These are phyloP conservation scores for Centruroides vittatus DNA, from an alignment of 1,140 invertebrate species.

Conservation along the genomic window DNA sequence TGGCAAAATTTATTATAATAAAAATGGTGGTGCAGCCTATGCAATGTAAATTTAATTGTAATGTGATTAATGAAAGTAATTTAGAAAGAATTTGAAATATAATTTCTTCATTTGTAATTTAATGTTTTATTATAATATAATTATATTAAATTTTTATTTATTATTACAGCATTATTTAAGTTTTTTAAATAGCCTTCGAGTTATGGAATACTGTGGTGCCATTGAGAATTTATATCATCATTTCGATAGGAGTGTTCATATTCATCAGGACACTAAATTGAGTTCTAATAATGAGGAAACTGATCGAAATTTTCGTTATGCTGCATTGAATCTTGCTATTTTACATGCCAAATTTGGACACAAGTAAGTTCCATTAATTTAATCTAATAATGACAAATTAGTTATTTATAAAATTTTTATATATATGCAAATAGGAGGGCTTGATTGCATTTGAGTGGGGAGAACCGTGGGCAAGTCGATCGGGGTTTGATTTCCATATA, in stretches of 20 bases:
- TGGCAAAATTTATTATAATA: too few relatives aligned
- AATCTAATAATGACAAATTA: too few relatives aligned
- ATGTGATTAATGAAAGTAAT: too few relatives aligned
- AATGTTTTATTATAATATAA: too few relatives aligned
- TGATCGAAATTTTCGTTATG: slow-evolving; percentile 64
- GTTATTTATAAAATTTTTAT: too few relatives aligned
- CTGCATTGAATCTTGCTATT: slow-evolving; percentile 73
- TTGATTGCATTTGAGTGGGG: too few relatives aligned
- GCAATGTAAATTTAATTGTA: too few relatives aligned
- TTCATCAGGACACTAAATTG: slow-evolving; percentile 28
- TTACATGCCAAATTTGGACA: slow-evolving; percentile 74
- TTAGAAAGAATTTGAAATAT: too few relatives aligned
- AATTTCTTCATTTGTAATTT: too few relatives aligned
- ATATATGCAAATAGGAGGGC: too few relatives aligned
- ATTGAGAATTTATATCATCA: slow-evolving; percentile 68
- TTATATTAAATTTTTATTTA: neutral
- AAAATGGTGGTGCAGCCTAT: too few relatives aligned
- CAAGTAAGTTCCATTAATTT: slow-evolving; percentile 39
- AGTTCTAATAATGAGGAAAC: slow-evolving; percentile 41
- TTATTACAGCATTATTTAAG: slow-evolving; percentile 68
- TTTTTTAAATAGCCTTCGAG: slow-evolving; percentile 72
- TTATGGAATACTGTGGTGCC: slow-evolving; percentile 74
- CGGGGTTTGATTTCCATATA: neutral
- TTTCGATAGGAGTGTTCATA: slow-evolving; percentile 53
- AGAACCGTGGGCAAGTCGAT: too few relatives aligned